phyloP scores from a whole-genome alignment of 2,888 invertebrate species.

The Dolichopus griseipennis region DNA sequence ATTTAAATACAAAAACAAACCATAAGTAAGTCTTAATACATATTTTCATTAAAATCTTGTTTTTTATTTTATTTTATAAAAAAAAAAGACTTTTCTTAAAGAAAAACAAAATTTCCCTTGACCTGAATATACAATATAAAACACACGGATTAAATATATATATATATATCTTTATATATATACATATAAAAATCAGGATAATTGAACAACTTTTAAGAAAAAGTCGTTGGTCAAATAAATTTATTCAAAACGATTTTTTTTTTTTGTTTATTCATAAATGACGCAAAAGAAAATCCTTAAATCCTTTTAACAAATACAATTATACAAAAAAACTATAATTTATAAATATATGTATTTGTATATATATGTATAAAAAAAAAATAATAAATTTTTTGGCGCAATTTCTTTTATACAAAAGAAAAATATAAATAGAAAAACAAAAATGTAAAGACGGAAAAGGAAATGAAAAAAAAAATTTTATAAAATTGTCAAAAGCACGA shows the following conservation, averaged over 20 bases:
- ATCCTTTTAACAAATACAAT: background rate
- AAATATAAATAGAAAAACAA: too few relatives aligned
- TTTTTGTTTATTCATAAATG: too few relatives aligned
- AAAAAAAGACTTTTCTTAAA: slow-evolving; percentile 7
- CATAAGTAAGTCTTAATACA: too few relatives aligned
- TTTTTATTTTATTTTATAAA: too few relatives aligned
- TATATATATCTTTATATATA: too few relatives aligned
- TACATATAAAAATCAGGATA: background rate
- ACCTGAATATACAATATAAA: slow-evolving; percentile 14
- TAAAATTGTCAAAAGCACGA: too few relatives aligned
- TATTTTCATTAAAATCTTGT: too few relatives aligned
- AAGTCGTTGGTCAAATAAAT: background rate
- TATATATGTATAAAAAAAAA: background rate
- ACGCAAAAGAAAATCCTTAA: background rate
- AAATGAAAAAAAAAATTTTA: too few relatives aligned
- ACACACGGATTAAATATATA: background rate
- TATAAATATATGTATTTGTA: slow-evolving; percentile 7
- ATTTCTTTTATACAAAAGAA: background rate
- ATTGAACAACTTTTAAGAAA: background rate
- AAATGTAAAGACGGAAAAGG: too few relatives aligned
- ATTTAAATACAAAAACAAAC: too few relatives aligned
- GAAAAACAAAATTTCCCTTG: slow-evolving; percentile 14
- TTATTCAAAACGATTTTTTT: too few relatives aligned
- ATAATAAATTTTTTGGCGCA: background rate
- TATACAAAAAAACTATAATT: background rate